Percentiles rank a stretch among this genome's conserved stretches.
Evolutionary conservation across 2,888 invertebrate species (phyloP).

Genomic region (Alcis repandata): DNA sequence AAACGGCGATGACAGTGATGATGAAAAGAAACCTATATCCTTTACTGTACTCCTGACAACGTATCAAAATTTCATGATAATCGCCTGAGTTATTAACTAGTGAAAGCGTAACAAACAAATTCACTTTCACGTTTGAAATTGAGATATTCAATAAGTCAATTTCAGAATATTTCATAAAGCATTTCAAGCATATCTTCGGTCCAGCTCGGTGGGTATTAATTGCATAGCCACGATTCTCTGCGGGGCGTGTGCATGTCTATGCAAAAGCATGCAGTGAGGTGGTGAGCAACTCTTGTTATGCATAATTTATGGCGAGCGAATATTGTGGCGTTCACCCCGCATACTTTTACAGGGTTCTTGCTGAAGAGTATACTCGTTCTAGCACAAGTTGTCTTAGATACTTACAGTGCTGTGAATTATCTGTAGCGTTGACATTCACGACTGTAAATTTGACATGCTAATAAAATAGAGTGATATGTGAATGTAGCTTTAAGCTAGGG

Average conservation of each 20-base stretch:
- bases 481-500: too few species aligned
- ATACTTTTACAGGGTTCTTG: conserved; percentile 35
- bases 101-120: too few species aligned
- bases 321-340: conserved; percentile 39
- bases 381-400: background rate
- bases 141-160: background rate
- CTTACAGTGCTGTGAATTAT: too few species aligned
- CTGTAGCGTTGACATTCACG: too few species aligned
- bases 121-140: too few species aligned
- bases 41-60: too few species aligned
- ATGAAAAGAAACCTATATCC: too few species aligned
- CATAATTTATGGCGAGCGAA: conserved; percentile 46
- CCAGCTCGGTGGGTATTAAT: conserved; percentile 11
- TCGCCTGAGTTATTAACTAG: too few species aligned
- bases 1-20: too few species aligned
- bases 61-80: too few species aligned
- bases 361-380: background rate
- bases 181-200: background rate
- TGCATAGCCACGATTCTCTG: conserved; percentile 6
- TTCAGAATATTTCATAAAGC: background rate
- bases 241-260: conserved; percentile 30
- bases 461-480: too few species aligned
- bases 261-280: conserved; percentile 38
- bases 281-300: conserved; percentile 43
- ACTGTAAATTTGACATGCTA: too few species aligned